Evolutionary conservation across 53 echinoderm and acorn worm species (phyloP).

Genomic region (Zoroaster sp.): DNA sequence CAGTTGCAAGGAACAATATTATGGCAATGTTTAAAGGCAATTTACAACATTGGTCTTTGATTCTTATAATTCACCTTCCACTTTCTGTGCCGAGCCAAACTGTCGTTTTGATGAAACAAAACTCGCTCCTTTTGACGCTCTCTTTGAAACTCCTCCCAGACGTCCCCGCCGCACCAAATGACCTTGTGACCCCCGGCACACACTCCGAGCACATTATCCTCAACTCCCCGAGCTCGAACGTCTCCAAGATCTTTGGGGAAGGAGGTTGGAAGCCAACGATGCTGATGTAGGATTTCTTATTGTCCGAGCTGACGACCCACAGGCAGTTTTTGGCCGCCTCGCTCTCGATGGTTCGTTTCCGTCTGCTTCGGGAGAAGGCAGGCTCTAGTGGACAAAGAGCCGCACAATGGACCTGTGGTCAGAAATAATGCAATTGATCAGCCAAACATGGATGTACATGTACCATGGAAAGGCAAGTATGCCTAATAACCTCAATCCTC

Average conservation of each 20-base stretch:
- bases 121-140: conserved; percentile 57
- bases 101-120: conserved; percentile 76
- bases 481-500: too few species aligned
- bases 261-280: conserved; percentile 85
- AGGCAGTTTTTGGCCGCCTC: conserved; percentile 81
- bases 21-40: background rate
- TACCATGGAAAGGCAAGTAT: too few species aligned
- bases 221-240: conserved; percentile 78
- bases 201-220: conserved; percentile 85
- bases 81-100: conserved; percentile 90
- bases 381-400: conserved; percentile 87
- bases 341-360: conserved; percentile 67
- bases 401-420: conserved; percentile 87
- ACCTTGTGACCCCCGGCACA: conserved; percentile 77
- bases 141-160: conserved; percentile 30
- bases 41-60: background rate
- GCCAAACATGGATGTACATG: too few species aligned
- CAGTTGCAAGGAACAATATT: background rate
- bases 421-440: too few species aligned
- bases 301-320: conserved; percentile 90
- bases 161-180: background rate
- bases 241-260: conserved; percentile 77
- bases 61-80: conserved; percentile 69
- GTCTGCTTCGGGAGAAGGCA: conserved; percentile 52
- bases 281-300: conserved; percentile 76